Evolutionary conservation across 2,888 invertebrate species (phyloP).

Genomic region (Rambutsinella grinnellia): DNA sequence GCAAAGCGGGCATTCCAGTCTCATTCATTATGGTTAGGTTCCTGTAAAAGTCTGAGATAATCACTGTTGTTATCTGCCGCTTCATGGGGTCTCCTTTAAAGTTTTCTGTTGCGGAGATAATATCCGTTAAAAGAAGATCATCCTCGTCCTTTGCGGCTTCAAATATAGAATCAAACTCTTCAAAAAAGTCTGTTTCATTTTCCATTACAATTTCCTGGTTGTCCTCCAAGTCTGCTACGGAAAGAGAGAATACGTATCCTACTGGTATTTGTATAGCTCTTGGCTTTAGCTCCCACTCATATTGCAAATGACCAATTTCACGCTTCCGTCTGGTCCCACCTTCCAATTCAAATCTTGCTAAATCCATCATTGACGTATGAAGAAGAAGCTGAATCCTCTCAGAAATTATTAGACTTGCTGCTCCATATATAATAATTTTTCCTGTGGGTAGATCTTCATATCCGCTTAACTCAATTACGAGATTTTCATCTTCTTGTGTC

Average conservation of each 20-base stretch:
- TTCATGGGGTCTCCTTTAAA: neutral
- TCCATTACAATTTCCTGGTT: slow-evolving; percentile 2
- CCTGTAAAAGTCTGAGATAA: slow-evolving; percentile 14
- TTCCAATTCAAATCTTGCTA: neutral
- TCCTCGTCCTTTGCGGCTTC: neutral
- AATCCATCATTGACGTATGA: slow-evolving; percentile 10
- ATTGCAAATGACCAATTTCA: neutral
- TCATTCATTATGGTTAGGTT: too few relatives aligned
- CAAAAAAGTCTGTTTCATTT: neutral
- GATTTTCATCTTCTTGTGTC: neutral
- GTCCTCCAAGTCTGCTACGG: slow-evolving; percentile 26
- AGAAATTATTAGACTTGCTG: neutral
- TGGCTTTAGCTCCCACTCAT: neutral
- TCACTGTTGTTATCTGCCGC: slow-evolving; percentile 3
- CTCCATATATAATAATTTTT: slow-evolving; percentile 7
- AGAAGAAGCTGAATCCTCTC: slow-evolving; percentile 5
- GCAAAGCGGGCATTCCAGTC: neutral
- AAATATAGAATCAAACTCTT: neutral
- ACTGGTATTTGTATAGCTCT: neutral
- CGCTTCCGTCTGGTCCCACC: neutral
- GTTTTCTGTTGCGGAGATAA: neutral
- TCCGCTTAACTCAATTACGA: neutral
- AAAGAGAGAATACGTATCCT: neutral
- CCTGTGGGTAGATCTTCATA: slow-evolving; percentile 14
- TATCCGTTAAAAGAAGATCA: slow-evolving; percentile 7